These are phyloP conservation scores for Gyrodactylus salaris DNA, from an alignment of 1,140 invertebrate genomes.

Conservation along the genomic window DNA sequence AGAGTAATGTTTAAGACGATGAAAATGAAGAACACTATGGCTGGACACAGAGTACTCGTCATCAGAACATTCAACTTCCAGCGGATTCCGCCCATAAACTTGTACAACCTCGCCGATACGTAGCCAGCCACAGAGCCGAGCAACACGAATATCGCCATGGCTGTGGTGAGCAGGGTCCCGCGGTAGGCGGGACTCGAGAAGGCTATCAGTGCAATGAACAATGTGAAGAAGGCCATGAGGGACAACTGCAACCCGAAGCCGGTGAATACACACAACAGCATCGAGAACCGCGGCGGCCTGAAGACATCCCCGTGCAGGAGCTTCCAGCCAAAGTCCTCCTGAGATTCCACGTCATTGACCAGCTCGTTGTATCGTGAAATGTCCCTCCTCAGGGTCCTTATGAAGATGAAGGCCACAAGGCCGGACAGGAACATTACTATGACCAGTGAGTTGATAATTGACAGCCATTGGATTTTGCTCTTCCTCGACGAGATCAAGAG, in stretches of 20 bases:
- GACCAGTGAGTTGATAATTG: constrained; percentile 27
- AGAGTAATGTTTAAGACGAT: constrained; percentile 78
- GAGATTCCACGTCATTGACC: constrained; percentile 41
- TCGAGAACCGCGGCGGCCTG: constrained; percentile 58
- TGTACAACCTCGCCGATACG: constrained; percentile 71
- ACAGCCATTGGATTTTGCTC: constrained; percentile 93
- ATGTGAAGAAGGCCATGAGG: constrained; percentile 28
- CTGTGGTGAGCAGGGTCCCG: constrained; percentile 85
- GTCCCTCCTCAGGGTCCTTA: constrained; percentile 82
- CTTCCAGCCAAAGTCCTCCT: constrained; percentile 98
- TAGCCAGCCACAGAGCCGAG: constrained; percentile 76
- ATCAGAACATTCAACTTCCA: constrained; percentile 91
- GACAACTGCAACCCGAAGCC: constrained; percentile 69
- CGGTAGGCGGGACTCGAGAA: constrained; percentile 89
- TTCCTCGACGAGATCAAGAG: constrained; percentile 88
- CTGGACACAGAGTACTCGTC: constrained; percentile 69
- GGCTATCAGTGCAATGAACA: constrained; percentile 67
- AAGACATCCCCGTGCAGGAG: constrained; percentile 26
- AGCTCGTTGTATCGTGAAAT: constrained; percentile 34
- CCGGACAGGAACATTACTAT: constrained; percentile 40
- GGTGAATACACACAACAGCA: constrained; percentile 66
- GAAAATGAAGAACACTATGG: constrained; percentile 66
- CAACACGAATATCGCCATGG: constrained; percentile 59
- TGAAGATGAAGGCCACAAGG: constrained; percentile 95
- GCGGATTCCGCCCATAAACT: constrained; percentile 65